Conservation (phyloP, 2,113 vertebrate genomes). For the Leptosomus discolor region DNA sequence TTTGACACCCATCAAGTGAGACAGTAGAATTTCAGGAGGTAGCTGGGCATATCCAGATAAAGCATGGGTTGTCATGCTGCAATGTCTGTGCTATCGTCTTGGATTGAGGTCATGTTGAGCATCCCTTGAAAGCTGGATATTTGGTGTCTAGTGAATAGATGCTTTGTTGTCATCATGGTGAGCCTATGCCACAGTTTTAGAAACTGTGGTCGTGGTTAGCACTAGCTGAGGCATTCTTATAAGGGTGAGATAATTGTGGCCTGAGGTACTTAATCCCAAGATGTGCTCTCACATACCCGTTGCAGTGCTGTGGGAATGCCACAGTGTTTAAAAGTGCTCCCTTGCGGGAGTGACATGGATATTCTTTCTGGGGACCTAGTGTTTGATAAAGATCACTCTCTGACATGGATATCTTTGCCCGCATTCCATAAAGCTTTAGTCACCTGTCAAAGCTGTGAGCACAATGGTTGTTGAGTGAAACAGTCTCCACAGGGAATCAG, state of each 20-base stretch:
- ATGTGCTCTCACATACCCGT: fast-evolving
- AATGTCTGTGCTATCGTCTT: neutral
- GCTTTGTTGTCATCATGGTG: neutral
- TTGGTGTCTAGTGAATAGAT: neutral
- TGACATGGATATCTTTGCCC: neutral
- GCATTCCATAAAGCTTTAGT: neutral
- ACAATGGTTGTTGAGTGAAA: conserved; percentile 7
- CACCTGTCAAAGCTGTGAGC: neutral
- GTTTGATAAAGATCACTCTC: neutral
- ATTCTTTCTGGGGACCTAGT: neutral
- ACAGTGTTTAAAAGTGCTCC: neutral
- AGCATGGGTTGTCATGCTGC: neutral
- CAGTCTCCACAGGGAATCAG: neutral
- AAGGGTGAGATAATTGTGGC: neutral
- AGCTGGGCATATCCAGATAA: neutral
- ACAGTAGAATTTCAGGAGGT: neutral
- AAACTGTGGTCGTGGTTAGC: neutral
- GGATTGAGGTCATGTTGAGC: neutral
- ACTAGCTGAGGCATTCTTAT: neutral
- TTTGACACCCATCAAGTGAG: neutral
- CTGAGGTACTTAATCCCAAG: neutral
- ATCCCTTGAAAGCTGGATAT: neutral
- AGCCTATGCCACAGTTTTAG: neutral
- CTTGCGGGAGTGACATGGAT: neutral
- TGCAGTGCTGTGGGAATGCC: neutral